phyloP scores from a whole-genome alignment of 1,140 invertebrate species.

The Drosophila prosaltans region DNA sequence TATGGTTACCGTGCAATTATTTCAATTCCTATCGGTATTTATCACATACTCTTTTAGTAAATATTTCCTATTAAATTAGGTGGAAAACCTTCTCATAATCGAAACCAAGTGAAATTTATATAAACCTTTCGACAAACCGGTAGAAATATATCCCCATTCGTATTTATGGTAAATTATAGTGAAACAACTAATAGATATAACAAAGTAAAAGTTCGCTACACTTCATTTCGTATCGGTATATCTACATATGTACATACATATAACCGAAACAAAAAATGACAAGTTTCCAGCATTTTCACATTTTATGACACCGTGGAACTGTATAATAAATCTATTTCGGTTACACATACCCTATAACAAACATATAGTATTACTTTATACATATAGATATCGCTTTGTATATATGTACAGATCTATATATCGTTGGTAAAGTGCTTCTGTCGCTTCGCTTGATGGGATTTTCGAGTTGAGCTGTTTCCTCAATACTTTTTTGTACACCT shows the following conservation, averaged over 20 bases:
- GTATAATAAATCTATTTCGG: conserved; percentile 5
- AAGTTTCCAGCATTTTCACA: neutral
- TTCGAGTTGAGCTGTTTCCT: conserved; percentile 29
- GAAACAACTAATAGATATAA: too few relatives aligned
- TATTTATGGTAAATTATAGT: too few relatives aligned
- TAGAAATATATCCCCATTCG: too few relatives aligned
- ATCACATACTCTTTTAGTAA: too few relatives aligned
- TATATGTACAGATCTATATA: conserved; percentile 24
- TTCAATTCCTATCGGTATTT: too few relatives aligned
- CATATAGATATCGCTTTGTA: conserved; percentile 29
- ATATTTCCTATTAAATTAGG: too few relatives aligned
- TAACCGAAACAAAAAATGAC: conserved; percentile 3
- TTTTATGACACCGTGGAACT: conserved; percentile 1
- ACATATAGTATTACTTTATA: conserved; percentile 18
- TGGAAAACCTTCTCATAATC: too few relatives aligned
- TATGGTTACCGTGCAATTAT: too few relatives aligned
- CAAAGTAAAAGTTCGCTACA: too few relatives aligned
- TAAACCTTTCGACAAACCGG: too few relatives aligned
- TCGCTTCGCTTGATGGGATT: conserved; percentile 35
- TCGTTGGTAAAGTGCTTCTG: conserved; percentile 17
- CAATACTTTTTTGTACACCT: conserved; percentile 60
- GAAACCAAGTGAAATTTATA: too few relatives aligned
- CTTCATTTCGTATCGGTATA: neutral
- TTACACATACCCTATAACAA: neutral
- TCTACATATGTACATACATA: too few relatives aligned